phyloP scores from a whole-genome alignment of 2,797 vertebrate species.

The Microctenopoma lineatum region DNA sequence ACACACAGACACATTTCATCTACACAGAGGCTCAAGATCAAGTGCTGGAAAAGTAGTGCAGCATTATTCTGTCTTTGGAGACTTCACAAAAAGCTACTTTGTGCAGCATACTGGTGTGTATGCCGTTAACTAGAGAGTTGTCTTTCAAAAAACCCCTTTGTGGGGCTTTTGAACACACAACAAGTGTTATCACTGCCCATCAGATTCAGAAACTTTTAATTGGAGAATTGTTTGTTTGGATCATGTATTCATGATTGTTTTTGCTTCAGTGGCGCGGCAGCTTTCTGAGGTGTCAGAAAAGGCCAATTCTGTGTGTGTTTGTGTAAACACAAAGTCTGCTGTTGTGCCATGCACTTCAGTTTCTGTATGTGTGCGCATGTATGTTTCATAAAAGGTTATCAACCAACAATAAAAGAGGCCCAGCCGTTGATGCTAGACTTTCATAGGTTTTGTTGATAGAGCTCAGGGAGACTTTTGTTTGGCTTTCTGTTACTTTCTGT shows the following conservation, averaged over 20 bases:
- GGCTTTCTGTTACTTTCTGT: slow-evolving; percentile 37
- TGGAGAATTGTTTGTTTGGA: slow-evolving; percentile 53
- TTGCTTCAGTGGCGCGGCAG: slow-evolving; percentile 54
- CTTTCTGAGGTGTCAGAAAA: slow-evolving; percentile 52
- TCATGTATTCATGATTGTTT: slow-evolving; percentile 16
- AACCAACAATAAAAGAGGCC: slow-evolving; percentile 40
- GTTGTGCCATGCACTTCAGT: slow-evolving; percentile 14
- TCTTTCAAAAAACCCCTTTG: slow-evolving; percentile 33
- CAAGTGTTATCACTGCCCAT: slow-evolving; percentile 55
- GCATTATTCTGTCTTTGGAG: slow-evolving; percentile 54
- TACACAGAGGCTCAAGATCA: slow-evolving; percentile 43
- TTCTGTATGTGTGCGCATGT: background rate
- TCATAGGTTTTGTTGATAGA: slow-evolving; percentile 39
- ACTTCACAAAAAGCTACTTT: slow-evolving; percentile 53
- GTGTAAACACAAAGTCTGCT: slow-evolving; percentile 18
- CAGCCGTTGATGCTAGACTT: slow-evolving; percentile 39
- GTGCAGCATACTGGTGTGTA: background rate
- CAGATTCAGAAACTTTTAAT: slow-evolving; percentile 53
- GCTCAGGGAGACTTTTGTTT: slow-evolving; percentile 44
- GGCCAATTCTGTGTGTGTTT: slow-evolving; percentile 36
- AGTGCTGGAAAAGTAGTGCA: slow-evolving; percentile 54
- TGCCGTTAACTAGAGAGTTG: slow-evolving; percentile 1
- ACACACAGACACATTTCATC: slow-evolving; percentile 12
- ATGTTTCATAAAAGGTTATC: slow-evolving; percentile 57
- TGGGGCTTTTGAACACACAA: slow-evolving; percentile 31